Conservation (phyloP, 2,888 invertebrate species). For the Dione juno region DNA sequence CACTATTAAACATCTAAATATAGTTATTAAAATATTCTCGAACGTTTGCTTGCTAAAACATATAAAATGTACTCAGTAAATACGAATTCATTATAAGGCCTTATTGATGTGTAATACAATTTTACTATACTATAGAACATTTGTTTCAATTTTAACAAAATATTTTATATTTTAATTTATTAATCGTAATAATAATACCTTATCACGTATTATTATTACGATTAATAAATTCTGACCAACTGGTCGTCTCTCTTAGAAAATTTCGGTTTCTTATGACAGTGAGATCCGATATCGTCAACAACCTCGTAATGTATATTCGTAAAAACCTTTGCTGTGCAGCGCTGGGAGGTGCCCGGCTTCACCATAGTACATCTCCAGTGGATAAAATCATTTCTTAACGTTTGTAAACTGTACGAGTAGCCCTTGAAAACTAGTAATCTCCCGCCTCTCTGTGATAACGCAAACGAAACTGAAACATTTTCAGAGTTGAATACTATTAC, state of each 20-base stretch:
- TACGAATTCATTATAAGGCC: too few relatives aligned
- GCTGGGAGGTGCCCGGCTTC: slow-evolving; percentile 56
- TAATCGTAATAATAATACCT: too few relatives aligned
- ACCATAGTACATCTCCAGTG: slow-evolving; percentile 69
- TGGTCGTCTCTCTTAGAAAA: slow-evolving; percentile 51
- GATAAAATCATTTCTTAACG: slow-evolving; percentile 49
- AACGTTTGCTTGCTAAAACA: too few relatives aligned
- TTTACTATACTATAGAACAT: too few relatives aligned
- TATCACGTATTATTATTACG: neutral
- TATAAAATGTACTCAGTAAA: too few relatives aligned
- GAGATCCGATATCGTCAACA: slow-evolving; percentile 50
- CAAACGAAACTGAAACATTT: slow-evolving; percentile 61
- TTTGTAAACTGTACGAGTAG: slow-evolving; percentile 59
- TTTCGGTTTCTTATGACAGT: slow-evolving; percentile 58
- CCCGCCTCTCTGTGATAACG: slow-evolving; percentile 63
- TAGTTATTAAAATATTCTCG: too few relatives aligned
- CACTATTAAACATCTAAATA: too few relatives aligned
- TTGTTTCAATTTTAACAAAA: neutral
- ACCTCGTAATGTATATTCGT: slow-evolving; percentile 55
- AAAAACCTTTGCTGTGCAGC: slow-evolving; percentile 62
- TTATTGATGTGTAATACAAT: too few relatives aligned
- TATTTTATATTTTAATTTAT: too few relatives aligned
- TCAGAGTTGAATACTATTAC: neutral
- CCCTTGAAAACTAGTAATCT: slow-evolving; percentile 60
- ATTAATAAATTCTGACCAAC: slow-evolving; percentile 32